Conservation (phyloP, 2,113 vertebrate species). For the Ahaetulla prasina region DNA sequence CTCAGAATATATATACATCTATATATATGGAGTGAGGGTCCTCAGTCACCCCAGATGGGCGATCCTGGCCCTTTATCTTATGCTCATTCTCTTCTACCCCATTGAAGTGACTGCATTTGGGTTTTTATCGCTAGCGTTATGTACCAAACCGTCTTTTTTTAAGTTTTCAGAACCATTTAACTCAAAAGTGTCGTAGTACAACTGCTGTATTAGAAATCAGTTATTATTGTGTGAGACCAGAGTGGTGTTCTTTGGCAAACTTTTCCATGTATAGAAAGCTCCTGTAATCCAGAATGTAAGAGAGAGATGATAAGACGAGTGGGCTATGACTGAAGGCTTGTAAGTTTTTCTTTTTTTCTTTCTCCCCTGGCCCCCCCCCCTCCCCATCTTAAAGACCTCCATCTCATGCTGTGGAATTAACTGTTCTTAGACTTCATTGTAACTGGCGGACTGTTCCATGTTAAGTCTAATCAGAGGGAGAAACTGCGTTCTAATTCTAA, state of each 20-base stretch:
- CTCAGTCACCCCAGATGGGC: conserved; percentile 40
- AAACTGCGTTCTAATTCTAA: conserved; percentile 65
- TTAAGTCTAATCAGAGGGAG: conserved; percentile 64
- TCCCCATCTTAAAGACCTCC: conserved; percentile 55
- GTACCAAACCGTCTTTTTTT: conserved; percentile 45
- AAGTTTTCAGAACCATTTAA: conserved; percentile 47
- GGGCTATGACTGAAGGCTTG: conserved; percentile 50
- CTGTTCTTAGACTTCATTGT: conserved; percentile 68
- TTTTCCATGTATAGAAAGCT: conserved; percentile 33
- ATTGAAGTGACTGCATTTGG: conserved; percentile 40
- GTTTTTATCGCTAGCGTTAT: conserved; percentile 56
- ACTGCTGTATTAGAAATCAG: conserved; percentile 45
- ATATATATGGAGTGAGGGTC: conserved; percentile 36
- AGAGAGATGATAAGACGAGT: conserved; percentile 57
- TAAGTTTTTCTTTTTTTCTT: conserved; percentile 38
- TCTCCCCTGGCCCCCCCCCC: background rate
- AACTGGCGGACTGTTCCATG: conserved; percentile 66
- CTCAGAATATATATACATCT: too few species aligned
- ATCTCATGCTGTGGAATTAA: conserved; percentile 65
- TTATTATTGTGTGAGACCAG: conserved; percentile 11
- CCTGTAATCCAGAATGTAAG: conserved; percentile 47
- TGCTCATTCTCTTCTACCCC: conserved; percentile 15
- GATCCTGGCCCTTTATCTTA: conserved; percentile 38
- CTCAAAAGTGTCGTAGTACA: conserved; percentile 47
- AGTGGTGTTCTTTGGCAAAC: conserved; percentile 18